phyloP scores from a whole-genome alignment of 92 coral and sea anemone species.

The Phenganax marumi region DNA sequence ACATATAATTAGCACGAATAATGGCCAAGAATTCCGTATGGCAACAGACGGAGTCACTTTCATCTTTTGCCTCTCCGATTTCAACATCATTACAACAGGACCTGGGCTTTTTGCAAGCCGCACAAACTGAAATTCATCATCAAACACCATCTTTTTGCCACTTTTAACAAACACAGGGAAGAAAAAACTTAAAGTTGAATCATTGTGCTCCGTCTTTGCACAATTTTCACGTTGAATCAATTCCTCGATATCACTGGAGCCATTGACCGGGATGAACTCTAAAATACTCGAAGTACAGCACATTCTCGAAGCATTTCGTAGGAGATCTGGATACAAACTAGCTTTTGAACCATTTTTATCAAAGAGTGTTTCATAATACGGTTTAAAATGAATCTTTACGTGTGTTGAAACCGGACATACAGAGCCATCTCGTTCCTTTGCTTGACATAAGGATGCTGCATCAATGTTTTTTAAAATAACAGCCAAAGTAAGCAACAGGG shows the following conservation, averaged over 20 bases:
- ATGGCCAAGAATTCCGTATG: slow-evolving; percentile 27
- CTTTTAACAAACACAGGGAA: slow-evolving; percentile 33
- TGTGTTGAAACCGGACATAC: slow-evolving; percentile 21
- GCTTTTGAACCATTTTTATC: slow-evolving; percentile 16
- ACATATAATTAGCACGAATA: slow-evolving; percentile 22
- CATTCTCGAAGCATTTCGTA: slow-evolving; percentile 7
- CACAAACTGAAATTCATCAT: slow-evolving; percentile 29
- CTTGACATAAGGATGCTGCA: slow-evolving; percentile 5
- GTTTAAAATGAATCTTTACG: slow-evolving; percentile 29
- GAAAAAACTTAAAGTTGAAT: slow-evolving; percentile 25
- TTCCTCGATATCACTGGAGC: slow-evolving; percentile 34
- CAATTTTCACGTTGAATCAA: slow-evolving; percentile 25
- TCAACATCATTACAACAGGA: slow-evolving; percentile 30
- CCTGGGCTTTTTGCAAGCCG: slow-evolving; percentile 28
- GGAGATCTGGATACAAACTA: slow-evolving; percentile 14
- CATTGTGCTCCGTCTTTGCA: slow-evolving; percentile 4
- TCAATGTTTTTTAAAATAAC: neutral
- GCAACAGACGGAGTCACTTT: slow-evolving; percentile 39
- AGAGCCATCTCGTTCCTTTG: slow-evolving; percentile 11
- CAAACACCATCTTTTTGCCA: slow-evolving; percentile 29
- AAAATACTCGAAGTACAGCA: slow-evolving; percentile 25
- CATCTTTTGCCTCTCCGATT: slow-evolving; percentile 33
- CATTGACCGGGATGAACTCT: neutral
- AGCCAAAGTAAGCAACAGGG: neutral
- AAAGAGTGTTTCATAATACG: slow-evolving; percentile 30